phyloP scores from a whole-genome alignment of 2,797 vertebrate genomes.

The Anolis apletophallus region DNA sequence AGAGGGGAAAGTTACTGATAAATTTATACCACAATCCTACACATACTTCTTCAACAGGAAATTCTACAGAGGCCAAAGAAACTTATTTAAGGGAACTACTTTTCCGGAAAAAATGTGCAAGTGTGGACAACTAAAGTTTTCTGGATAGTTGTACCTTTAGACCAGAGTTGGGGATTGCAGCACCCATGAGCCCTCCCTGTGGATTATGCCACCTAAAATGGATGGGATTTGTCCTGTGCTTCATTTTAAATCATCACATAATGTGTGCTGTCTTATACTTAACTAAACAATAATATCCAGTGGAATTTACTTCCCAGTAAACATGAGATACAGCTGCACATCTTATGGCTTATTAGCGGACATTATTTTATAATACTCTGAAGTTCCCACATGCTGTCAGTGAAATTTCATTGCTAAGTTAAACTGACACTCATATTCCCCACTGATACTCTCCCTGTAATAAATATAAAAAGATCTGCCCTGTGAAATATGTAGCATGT shows the following conservation, averaged over 20 bases:
- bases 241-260: background rate
- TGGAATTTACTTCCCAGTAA: background rate
- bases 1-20: background rate
- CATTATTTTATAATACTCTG: background rate
- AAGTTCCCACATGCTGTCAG: background rate
- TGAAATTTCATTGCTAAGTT: constrained; percentile 19
- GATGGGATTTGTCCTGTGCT: background rate
- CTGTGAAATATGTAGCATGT: constrained; percentile 17
- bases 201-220: too few relatives aligned
- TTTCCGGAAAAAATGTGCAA: background rate
- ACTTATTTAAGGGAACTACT: background rate
- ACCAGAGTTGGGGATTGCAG: too few relatives aligned
- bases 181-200: too few relatives aligned
- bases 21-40: background rate
- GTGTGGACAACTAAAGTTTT: background rate
- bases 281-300: background rate
- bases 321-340: background rate
- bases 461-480: background rate
- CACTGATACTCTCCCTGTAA: constrained; percentile 19
- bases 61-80: background rate
- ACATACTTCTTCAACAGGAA: background rate
- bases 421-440: constrained; percentile 5
- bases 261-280: background rate
- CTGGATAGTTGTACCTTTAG: background rate
- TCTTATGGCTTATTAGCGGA: background rate